These are phyloP conservation scores for Heliconius hewitsoni DNA, from an alignment of 1,140 invertebrate species.

Conservation along the genomic window DNA sequence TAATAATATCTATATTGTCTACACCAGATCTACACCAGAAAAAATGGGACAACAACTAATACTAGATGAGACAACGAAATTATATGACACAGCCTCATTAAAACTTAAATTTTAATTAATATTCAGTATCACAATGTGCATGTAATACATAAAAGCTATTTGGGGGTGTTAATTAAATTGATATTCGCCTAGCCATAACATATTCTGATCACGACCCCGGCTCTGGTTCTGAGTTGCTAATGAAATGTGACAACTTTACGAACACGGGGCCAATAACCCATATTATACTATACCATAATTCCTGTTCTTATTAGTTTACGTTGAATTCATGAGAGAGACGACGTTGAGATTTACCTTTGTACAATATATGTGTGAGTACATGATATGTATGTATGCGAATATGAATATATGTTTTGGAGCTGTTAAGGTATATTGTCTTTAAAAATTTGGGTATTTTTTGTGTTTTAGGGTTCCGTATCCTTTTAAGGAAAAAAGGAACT, in stretches of 20 bases:
- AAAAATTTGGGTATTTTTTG: no score
- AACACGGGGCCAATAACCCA: conserved; percentile 2
- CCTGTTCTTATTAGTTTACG: conserved; percentile 1
- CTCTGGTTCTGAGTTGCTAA: background rate
- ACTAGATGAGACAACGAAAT: no score
- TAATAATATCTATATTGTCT: no score
- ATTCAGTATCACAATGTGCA: background rate
- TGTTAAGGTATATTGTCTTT: background rate
- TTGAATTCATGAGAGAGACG: background rate
- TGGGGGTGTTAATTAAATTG: conserved; percentile 17
- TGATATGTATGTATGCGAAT: no score
- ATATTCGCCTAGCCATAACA: background rate
- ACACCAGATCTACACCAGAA: no score
- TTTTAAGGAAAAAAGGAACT: no score
- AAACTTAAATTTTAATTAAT: background rate
- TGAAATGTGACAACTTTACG: conserved; percentile 18
- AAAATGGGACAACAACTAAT: no score
- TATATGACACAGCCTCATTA: background rate
- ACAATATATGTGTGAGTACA: background rate
- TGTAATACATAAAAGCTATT: conserved; percentile 7
- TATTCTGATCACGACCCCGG: conserved; percentile 23
- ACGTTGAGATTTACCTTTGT: background rate
- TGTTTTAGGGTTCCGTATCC: no score
- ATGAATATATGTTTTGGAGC: background rate
- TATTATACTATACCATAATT: background rate